Base-by-base conservation (phyloP, 2,113 vertebrate genomes). In the Harpagus bidentatus region DNA sequence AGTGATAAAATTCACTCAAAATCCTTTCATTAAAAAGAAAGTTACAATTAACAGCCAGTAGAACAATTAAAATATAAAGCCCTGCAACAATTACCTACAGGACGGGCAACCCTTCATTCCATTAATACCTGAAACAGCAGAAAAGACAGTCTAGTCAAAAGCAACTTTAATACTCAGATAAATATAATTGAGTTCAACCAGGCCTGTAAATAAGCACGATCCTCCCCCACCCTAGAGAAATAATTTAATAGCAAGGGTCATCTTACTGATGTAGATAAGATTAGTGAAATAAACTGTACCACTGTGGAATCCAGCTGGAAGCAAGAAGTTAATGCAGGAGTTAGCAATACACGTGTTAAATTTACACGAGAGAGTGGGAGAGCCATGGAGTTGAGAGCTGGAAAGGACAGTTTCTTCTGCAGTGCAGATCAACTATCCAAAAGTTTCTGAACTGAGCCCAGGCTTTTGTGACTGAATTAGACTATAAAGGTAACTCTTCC, bases 81-180 rank as follows among this genome's bases (percentile, higher is more conserved):
- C 97, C 98, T 98, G 83, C 88, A 97, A 93, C 95, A 96, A 97
- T 98, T 98, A 98, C 97, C 98, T 98, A 98, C 91, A 94, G 90
- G 94, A 97, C 8, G 87, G 98, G 96, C 96, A 98, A 98, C 97
- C 97, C 96, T 98, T 97, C 95, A 96, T 91, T 98, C 97, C 97
- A 97, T 97, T 98, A 97, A 97, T 56, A 98, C 96, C 98, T 98
- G 98, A 97, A 98, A 98, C 97, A 98, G 98, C 96, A 98, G 98
- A 98, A 96, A 97, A 98, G 86, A 97, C 83, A 96, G 29, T 96
- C 95, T 76, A 93, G 96, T 96, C 96, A 98, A 98, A 97, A 97
- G 98, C 94, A 97, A 97, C 97, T 98, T 97, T 95, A 96, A 95
- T 94, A 93, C 88, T 96, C 83, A 94, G 91, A 82, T 31, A 93